These are phyloP conservation scores for Temnothorax ravouxi DNA, from an alignment of 2,888 invertebrate genomes.

Conservation along the genomic window DNA sequence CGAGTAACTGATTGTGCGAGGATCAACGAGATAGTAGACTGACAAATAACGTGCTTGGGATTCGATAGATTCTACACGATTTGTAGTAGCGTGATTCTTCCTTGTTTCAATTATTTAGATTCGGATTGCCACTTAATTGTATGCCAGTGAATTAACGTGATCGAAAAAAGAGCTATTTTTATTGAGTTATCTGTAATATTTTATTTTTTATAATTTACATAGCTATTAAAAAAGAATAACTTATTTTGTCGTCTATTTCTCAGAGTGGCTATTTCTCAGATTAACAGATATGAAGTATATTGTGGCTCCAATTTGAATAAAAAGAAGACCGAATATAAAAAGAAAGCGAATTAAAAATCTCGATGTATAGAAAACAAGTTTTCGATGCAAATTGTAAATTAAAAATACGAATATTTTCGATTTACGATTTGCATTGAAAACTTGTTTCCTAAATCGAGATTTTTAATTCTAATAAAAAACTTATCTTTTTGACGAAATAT, in stretches of 20 bases:
- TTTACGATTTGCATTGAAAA: no score
- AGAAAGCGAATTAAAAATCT: not conserved
- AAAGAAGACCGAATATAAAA: not conserved
- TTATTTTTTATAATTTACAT: not conserved
- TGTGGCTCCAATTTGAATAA: not conserved
- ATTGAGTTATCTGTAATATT: not conserved
- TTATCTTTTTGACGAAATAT: not conserved
- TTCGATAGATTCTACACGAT: not conserved
- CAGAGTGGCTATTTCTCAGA: not conserved
- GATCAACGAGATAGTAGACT: not conserved
- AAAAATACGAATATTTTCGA: not conserved
- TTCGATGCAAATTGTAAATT: not conserved
- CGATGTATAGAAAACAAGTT: not conserved
- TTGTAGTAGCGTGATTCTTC: not conserved
- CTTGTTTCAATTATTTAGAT: not conserved
- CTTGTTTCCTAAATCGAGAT: no score
- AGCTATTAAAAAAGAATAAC: not conserved
- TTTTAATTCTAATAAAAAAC: no score
- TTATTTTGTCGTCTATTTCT: not conserved
- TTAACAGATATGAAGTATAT: not conserved
- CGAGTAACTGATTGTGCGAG: no score
- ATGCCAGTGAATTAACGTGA: not conserved
- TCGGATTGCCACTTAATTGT: not conserved
- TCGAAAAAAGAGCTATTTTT: not conserved
- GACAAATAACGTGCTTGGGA: not conserved